Base-by-base conservation (phyloP, 2,888 invertebrate species). In the Schizotus pectinicornis region DNA sequence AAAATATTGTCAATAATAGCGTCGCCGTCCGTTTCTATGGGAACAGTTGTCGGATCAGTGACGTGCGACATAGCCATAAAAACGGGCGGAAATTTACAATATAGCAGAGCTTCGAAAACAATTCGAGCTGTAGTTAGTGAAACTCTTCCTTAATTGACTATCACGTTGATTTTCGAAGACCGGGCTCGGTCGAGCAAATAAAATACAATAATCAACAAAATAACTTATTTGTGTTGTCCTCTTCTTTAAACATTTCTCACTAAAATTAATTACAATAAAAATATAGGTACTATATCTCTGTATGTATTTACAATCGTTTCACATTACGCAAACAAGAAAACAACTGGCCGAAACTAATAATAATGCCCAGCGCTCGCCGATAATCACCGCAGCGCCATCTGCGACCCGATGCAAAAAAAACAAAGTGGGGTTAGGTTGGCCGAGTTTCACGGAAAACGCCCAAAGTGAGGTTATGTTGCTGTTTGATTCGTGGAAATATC, bases 231-330 rank as follows among this genome's bases (percentile, higher is more conserved):
- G 59, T 60, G 50, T 55, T 58, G 59, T 22, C 22, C 22, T 22
- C 22, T 5, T 22, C 22, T 22, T 22, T 22, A 22, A 22, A 22
- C 5, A 49, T 52, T 39, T 66, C 65, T 65, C 64, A 67, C 67
- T 67, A 63, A 65, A 67, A 56, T 43, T 64, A 61, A 67, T 70
- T 59, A 67, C 64, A 65, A 68, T 65, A 67, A 69, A 70, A 69
- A 67, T 67, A 67, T 63, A 65, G 22, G 56, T 62, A 47, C 45
- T 49, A 49, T 67, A 62, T 62, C 53, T 69, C 56, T 65, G 61
- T 64, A 60, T 65, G 61, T 64, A 60, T 70, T 54, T 69, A 49
- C 58, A 59, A 49, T 49, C 30, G 38, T 64, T 22, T 22, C 68
- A 67, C 67, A 68, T 67, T 64, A 63, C 66, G 36, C 48, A 54